These are phyloP conservation scores for Steinernema carpocapsae DNA, from an alignment of 2,888 invertebrate genomes.

Conservation along the genomic window DNA sequence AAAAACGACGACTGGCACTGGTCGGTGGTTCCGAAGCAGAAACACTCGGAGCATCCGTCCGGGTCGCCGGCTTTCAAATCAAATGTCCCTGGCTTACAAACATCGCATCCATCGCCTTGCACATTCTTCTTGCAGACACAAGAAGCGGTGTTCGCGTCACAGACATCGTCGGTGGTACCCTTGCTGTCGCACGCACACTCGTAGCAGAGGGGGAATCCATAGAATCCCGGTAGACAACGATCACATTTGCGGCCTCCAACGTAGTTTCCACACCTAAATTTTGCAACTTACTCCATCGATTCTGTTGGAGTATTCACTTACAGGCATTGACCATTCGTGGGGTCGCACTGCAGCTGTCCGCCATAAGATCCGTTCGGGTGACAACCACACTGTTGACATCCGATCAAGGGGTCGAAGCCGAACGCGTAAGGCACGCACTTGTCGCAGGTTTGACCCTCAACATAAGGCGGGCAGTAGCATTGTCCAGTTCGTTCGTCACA, in stretches of 20 bases:
- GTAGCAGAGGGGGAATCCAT: constrained; percentile 85
- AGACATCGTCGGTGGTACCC: constrained; percentile 81
- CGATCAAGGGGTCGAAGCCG: constrained; percentile 89
- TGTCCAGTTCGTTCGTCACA: constrained; percentile 87
- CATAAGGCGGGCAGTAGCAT: constrained; percentile 87
- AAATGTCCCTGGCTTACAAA: constrained; percentile 87
- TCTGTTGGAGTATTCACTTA: constrained; percentile 69
- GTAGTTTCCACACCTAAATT: constrained; percentile 78
- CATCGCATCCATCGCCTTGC: constrained; percentile 80
- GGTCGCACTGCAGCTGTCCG: constrained; percentile 84
- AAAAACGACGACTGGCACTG: constrained; percentile 80
- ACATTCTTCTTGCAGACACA: constrained; percentile 84
- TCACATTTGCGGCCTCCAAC: constrained; percentile 89
- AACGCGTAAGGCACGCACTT: constrained; percentile 86
- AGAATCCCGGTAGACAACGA: constrained; percentile 80
- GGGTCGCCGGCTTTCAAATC: constrained; percentile 83
- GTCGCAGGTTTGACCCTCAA: constrained; percentile 87
- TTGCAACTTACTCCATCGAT: too few species aligned
- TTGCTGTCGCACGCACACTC: constrained; percentile 73
- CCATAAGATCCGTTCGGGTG: constrained; percentile 80
- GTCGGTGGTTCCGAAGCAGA: constrained; percentile 92
- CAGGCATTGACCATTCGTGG: constrained; percentile 84
- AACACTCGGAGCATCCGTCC: constrained; percentile 92
- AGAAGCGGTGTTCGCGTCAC: constrained; percentile 79
- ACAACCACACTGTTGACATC: constrained; percentile 93